Evolutionary conservation across 2,797 vertebrate species (phyloP), one percentile per base, ranked within the genome.

Genomic region (Odontamblyopus lacepedii): DNA sequence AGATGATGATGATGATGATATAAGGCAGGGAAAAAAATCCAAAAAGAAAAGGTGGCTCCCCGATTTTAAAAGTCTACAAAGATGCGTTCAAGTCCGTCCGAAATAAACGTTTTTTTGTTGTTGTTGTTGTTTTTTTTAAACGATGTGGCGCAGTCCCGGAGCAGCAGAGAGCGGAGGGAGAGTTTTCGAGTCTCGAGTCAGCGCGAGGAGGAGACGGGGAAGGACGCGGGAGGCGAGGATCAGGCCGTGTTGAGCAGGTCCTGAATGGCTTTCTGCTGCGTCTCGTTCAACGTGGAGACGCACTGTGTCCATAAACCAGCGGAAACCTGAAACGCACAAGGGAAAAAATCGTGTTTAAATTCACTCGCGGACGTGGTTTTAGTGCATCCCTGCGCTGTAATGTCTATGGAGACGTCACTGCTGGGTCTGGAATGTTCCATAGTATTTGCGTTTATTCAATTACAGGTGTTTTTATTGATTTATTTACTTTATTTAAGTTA

Each of bases 221-320:
- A 98, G 85, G 95, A 96, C 5, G 32, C 7, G 6, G 73, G 95
- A 92, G 83, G 94, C 97, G 87, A 99, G 96, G 83, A 99, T 99
- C 96, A 99, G 86, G 95, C 96, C 75, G 95, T 93, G 84, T 95
- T 97, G 87, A 99, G 96, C 82, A 99, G 97, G 87, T 97, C 96
- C 89, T 98, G 96, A 84, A 99, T 94, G 88, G 97, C 98, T 88
- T 97, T 96, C 95, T 97, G 95, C 92, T 99, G 98, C 38, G 93
- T 94, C 80, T 98, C 95, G 79, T 93, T 98, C 85, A 99, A 96
- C 2, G 96, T 94, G 5, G 96, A 95, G 79, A 99, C 93, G 88
- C 98, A 99, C 92, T 96, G 96, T 51, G 97, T 95, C 96, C 97
- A 99, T 85, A 99, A 82, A 80, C 94, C 96, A 89, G 94, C 96